These are phyloP conservation scores for Mola mola DNA, from an alignment of 2,113 vertebrate species.

Conservation along the genomic window DNA sequence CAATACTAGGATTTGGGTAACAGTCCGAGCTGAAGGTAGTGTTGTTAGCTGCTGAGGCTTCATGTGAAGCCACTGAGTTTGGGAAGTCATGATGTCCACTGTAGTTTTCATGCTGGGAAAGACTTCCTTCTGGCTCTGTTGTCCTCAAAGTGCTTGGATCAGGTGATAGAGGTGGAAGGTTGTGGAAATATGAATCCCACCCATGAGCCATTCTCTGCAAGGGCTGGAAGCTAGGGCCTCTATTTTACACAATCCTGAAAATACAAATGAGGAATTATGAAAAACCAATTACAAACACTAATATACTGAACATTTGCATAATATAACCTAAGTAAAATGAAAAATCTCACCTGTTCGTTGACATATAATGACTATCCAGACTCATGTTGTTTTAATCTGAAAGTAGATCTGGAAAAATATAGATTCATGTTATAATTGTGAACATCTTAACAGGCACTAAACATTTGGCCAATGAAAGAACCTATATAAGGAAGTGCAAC, in stretches of 20 bases:
- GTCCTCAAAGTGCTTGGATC: slow-evolving; percentile 58
- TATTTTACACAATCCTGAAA: slow-evolving; percentile 60
- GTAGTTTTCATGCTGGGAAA: slow-evolving; percentile 64
- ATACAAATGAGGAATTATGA: slow-evolving; percentile 22
- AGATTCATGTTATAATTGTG: slow-evolving; percentile 2
- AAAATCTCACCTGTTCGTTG: slow-evolving; percentile 48
- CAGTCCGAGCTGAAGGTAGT: slow-evolving; percentile 58
- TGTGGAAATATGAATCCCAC: slow-evolving; percentile 68
- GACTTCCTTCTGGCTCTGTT: slow-evolving; percentile 55
- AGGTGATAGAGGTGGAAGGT: slow-evolving; percentile 48
- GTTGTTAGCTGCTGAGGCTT: slow-evolving; percentile 46
- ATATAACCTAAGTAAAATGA: neutral
- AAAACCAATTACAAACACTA: neutral
- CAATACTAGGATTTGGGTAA: slow-evolving; percentile 43
- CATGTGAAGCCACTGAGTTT: slow-evolving; percentile 41
- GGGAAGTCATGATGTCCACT: slow-evolving; percentile 63
- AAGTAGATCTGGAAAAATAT: slow-evolving; percentile 35
- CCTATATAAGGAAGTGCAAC: neutral
- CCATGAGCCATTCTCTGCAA: slow-evolving; percentile 72
- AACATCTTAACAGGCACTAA: neutral
- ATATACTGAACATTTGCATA: neutral
- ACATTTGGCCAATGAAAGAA: too few species aligned
- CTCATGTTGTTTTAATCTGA: slow-evolving; percentile 27
- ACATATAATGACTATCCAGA: slow-evolving; percentile 8
- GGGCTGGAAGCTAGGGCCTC: neutral